Evolutionary conservation across 2,113 vertebrate genomes (phyloP).

Genomic region (Amphilophus citrinellus): DNA sequence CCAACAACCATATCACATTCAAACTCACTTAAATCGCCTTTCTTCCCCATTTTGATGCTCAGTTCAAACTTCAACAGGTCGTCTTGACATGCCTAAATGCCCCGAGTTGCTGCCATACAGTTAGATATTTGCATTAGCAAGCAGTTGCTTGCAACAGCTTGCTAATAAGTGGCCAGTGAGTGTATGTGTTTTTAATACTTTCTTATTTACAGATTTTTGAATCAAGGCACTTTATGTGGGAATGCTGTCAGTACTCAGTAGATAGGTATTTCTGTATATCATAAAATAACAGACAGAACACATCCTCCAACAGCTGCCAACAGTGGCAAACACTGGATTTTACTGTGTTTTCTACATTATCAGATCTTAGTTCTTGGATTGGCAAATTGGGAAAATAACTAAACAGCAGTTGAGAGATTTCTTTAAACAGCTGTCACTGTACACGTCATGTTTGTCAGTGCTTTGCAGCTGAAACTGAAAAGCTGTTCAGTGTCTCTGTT

Average conservation of each 20-base stretch:
- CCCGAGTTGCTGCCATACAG: neutral
- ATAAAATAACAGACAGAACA: neutral
- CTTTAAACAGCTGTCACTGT: conserved; percentile 2
- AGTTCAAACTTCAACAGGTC: neutral
- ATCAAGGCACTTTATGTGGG: neutral
- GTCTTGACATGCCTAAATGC: neutral
- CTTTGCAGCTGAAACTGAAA: neutral
- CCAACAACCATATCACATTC: neutral
- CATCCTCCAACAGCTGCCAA: neutral
- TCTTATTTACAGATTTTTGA: neutral
- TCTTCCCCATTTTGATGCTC: neutral
- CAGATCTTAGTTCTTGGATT: conserved; percentile 11
- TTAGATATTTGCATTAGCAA: neutral
- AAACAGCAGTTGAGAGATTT: conserved; percentile 11
- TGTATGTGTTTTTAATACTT: neutral
- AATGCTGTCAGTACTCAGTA: neutral
- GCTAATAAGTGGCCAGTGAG: neutral
- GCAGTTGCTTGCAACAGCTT: neutral
- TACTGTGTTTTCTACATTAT: conserved; percentile 1
- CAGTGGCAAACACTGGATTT: neutral
- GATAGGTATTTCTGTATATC: neutral
- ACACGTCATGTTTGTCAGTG: conserved; percentile 1
- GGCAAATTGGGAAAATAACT: conserved; percentile 18
- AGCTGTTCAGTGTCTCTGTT: conserved; percentile 2
- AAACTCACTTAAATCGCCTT: neutral